A percentile compares a stretch with the other conserved stretches of the same genome.
Evolutionary conservation across 2,888 invertebrate genomes (phyloP).

Genomic region (Hydrotaea cyrtoneurina): DNA sequence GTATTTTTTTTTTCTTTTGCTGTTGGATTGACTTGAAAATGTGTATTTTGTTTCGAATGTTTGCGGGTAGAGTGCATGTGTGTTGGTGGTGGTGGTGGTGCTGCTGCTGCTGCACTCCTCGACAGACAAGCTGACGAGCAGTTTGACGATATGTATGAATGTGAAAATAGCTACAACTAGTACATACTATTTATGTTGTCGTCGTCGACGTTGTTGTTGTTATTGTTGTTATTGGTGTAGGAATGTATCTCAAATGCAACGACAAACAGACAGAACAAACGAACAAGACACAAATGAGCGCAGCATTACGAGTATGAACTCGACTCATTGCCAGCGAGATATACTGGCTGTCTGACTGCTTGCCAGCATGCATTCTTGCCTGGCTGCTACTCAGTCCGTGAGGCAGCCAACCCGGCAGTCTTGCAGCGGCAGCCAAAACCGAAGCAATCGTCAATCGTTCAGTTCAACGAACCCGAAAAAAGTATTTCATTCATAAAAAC

Average conservation of each 20-base stretch:
- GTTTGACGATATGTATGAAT: background rate
- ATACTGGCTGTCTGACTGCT: background rate
- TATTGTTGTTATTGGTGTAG: too few relatives aligned
- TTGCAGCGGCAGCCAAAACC: background rate
- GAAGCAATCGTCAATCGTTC: background rate
- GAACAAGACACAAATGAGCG: constrained; percentile 31
- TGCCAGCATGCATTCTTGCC: background rate
- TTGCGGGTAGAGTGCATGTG: background rate
- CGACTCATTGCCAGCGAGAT: constrained; percentile 44
- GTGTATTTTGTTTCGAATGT: background rate
- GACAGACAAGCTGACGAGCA: constrained; percentile 11
- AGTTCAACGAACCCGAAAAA: constrained; percentile 75
- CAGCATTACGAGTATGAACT: constrained; percentile 53
- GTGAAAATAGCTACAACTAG: background rate
- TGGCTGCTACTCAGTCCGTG: too few relatives aligned
- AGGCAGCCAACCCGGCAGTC: too few relatives aligned
- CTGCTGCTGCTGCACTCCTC: background rate
- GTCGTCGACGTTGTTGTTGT: too few relatives aligned
- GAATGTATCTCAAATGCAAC: constrained; percentile 39
- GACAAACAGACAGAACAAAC: constrained; percentile 1
- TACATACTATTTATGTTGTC: background rate
- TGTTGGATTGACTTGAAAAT: too few relatives aligned
- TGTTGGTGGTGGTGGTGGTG: too few relatives aligned
- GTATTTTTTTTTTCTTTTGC: too few relatives aligned
- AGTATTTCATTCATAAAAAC: constrained; percentile 78